Evolutionary conservation across 2,888 invertebrate genomes (phyloP).

Genomic region (Desoria tigrina): DNA sequence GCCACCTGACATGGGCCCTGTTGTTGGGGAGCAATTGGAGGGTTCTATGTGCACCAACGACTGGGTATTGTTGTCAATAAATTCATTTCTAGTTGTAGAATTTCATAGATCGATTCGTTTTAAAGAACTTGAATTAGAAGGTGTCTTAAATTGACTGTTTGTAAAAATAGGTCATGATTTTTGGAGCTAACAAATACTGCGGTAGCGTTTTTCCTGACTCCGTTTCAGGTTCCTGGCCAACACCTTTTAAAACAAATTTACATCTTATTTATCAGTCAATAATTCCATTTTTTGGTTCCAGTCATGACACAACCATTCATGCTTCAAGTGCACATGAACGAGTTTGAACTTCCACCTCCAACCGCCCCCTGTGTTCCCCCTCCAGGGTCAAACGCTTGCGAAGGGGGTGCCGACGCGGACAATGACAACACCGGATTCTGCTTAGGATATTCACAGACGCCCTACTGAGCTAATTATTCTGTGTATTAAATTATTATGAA

Average conservation of each 20-base stretch:
- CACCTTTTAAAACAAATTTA: too few relatives aligned
- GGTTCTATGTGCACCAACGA: conserved; percentile 17
- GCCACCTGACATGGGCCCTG: background rate
- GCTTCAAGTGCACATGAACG: conserved; percentile 46
- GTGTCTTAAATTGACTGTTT: too few relatives aligned
- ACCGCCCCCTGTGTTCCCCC: conserved; percentile 19
- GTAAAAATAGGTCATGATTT: conserved; percentile 47
- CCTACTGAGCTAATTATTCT: conserved; percentile 25
- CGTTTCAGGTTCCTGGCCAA: conserved; percentile 38
- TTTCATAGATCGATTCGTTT: too few relatives aligned
- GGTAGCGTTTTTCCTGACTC: conserved; percentile 41
- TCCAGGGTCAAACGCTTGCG: conserved; percentile 4
- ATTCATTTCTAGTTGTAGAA: conserved; percentile 6
- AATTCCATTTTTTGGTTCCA: conserved; percentile 20
- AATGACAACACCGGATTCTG: conserved; percentile 44
- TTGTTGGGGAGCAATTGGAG: conserved; percentile 4
- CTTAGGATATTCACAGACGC: conserved; percentile 39
- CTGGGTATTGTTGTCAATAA: too few relatives aligned
- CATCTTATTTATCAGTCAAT: too few relatives aligned
- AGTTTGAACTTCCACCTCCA: conserved; percentile 32
- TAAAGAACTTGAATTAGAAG: too few relatives aligned
- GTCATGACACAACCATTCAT: conserved; percentile 45
- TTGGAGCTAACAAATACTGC: conserved; percentile 46
- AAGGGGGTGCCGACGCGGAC: conserved; percentile 22
- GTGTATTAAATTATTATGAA: too few relatives aligned